Evolutionary conservation across 1,140 invertebrate species (phyloP), one percentile per base, ranked within the genome.

Genomic region (Drosophila nebulosa): DNA sequence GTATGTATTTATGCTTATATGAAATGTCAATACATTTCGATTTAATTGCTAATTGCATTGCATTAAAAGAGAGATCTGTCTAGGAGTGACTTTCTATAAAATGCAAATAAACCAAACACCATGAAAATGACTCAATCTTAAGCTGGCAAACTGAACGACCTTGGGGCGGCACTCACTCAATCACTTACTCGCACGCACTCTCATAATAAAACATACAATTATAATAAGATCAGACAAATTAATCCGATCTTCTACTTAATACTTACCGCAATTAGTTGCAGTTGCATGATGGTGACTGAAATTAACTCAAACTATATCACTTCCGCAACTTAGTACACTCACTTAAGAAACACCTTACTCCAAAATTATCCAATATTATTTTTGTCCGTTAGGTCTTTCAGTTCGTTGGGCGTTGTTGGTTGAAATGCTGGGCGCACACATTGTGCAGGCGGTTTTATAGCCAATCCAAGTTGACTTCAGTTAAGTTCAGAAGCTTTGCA

Each of bases 341-440:
- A 27, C 35, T 58, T 58, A 58, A 35, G 56, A 65, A 62, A 69
- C 10, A 56, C 21, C 39, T 46, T 46, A 46, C 1, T 46, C 16
- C 2, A 21, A 21, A 46, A 46, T 46, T 46, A 46, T 46, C 39
- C 39, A 46, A 46, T 46, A 46, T 18, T 46, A 3, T 39, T n/a
- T 39, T 12, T 14, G 36, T 39, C 30, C 30, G 30, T 32, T 24
- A 24, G 30, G 14, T 56, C 63, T 72, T 36, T 39, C 10, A 59
- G 55, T 14, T 65, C 62, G 63, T 51, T 55, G 69, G 75, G 62
- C 78, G 78, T 59, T 78, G 69, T 69, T 64, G 78, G 78, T 69
- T 75, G 64, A 86, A 86, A 86, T 88, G 81, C 78, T 88, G 64
- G 74, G 83, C 81, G 70, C 78, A 66, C 64, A 67, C 81, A 74